These are phyloP conservation scores for Zaprionus inermis DNA, from an alignment of 1,140 invertebrate species.

Conservation along the genomic window DNA sequence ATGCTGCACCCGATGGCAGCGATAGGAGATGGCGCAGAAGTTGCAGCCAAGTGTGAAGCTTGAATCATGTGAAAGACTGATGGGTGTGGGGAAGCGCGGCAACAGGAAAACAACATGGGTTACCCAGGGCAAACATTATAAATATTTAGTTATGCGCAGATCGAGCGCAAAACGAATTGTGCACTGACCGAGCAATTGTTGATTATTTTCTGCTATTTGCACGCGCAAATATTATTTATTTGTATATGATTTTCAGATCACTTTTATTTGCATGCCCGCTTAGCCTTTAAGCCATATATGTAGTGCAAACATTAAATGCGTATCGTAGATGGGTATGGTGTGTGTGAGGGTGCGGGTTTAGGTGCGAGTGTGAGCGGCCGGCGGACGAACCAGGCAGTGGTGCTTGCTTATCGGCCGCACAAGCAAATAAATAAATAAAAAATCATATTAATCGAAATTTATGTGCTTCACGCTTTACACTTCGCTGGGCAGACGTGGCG, in stretches of 20 bases:
- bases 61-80: background rate
- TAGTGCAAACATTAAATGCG: slow-evolving; percentile 7
- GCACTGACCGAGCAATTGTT: slow-evolving; percentile 65
- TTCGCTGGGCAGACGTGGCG: slow-evolving; percentile 29
- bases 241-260: slow-evolving; percentile 61
- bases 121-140: slow-evolving; percentile 31
- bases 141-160: slow-evolving; percentile 47
- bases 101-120: background rate
- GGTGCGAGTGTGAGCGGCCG: background rate
- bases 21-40: slow-evolving; percentile 11
- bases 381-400: background rate
- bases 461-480: slow-evolving; percentile 43
- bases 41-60: slow-evolving; percentile 33
- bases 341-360: background rate
- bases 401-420: slow-evolving; percentile 18
- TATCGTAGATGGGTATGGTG: background rate
- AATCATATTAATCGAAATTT: slow-evolving; percentile 64
- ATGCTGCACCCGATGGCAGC: slow-evolving; percentile 42
- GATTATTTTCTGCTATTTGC: slow-evolving; percentile 28
- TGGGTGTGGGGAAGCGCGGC: background rate
- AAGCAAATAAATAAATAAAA: slow-evolving; percentile 37
- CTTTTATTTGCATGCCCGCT: slow-evolving; percentile 59
- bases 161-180: slow-evolving; percentile 55
- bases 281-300: slow-evolving; percentile 62
- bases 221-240: slow-evolving; percentile 51